A percentile compares a stretch with the other conserved stretches of the same genome.
Evolutionary conservation across 1,140 invertebrate genomes (phyloP).

Genomic region (Stenopsyche tienmushanensis): DNA sequence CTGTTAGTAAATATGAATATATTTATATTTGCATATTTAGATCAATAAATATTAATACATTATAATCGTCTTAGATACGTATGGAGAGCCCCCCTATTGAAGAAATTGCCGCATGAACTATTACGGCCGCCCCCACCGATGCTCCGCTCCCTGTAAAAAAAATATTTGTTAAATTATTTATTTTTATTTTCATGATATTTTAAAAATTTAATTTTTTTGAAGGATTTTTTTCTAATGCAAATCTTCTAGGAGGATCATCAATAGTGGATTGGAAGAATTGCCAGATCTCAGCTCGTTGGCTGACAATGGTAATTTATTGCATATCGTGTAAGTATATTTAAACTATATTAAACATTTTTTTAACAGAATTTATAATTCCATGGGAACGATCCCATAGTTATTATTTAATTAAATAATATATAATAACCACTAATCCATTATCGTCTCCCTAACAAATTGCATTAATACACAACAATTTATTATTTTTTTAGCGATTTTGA

Average conservation of each 20-base stretch:
- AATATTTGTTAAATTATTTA: constrained; percentile 7
- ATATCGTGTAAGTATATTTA: constrained; percentile 35
- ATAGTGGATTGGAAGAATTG: constrained; percentile 33
- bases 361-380: background rate
- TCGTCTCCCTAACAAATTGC: background rate
- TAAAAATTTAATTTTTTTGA: constrained; percentile 9
- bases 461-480: background rate
- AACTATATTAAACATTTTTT: constrained; percentile 1
- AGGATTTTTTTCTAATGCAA: constrained; percentile 7
- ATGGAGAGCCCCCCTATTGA: constrained; percentile 31
- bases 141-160: constrained; percentile 28
- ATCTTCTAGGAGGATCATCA: constrained; percentile 30
- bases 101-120: constrained; percentile 24
- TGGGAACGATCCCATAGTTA: background rate
- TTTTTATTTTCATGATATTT: background rate
- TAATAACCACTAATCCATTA: background rate
- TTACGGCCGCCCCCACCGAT: constrained; percentile 18
- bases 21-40: background rate
- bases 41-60: background rate
- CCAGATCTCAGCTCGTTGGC: constrained; percentile 27
- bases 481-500: constrained; percentile 36
- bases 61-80: constrained; percentile 28
- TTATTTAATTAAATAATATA: background rate
- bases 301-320: constrained; percentile 28
- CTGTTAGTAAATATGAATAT: constrained; percentile 34